Conservation (phyloP, 1,140 invertebrate species). For the Parasteatoda tepidariorum region DNA sequence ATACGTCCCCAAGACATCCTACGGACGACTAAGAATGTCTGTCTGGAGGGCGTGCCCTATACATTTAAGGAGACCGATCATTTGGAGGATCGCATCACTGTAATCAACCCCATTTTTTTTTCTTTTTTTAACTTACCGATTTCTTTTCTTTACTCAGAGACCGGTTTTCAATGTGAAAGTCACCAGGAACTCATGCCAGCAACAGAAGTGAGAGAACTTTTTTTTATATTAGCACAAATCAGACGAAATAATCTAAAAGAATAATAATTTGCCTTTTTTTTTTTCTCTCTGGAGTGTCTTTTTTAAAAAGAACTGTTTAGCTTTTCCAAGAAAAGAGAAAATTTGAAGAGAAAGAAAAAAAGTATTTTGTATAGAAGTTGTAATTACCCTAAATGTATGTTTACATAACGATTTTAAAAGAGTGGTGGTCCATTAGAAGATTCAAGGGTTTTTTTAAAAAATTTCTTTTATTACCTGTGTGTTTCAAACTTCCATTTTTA, state of each 20-base stretch:
- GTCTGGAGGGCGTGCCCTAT: slow-evolving; percentile 40
- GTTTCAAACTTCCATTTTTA: no score
- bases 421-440: no score
- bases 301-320: neutral
- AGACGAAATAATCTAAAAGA: no score
- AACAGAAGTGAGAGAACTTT: no score
- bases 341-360: neutral
- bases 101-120: slow-evolving; percentile 37
- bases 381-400: no score
- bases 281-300: neutral
- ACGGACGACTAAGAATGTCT: slow-evolving; percentile 25
- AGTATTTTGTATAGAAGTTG: no score
- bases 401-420: no score
- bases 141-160: slow-evolving; percentile 8
- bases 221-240: no score
- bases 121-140: neutral
- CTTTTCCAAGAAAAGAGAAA: neutral
- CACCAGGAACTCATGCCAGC: slow-evolving; percentile 49
- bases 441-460: no score
- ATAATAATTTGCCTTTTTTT: neutral
- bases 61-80: slow-evolving; percentile 52
- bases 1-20: neutral
- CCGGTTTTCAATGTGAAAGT: slow-evolving; percentile 31
- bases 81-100: slow-evolving; percentile 50
- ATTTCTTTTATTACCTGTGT: no score